Evolutionary conservation across 2,888 invertebrate genomes (phyloP), one percentile per base, ranked within the genome.

Genomic region (Cheilosia variabilis): DNA sequence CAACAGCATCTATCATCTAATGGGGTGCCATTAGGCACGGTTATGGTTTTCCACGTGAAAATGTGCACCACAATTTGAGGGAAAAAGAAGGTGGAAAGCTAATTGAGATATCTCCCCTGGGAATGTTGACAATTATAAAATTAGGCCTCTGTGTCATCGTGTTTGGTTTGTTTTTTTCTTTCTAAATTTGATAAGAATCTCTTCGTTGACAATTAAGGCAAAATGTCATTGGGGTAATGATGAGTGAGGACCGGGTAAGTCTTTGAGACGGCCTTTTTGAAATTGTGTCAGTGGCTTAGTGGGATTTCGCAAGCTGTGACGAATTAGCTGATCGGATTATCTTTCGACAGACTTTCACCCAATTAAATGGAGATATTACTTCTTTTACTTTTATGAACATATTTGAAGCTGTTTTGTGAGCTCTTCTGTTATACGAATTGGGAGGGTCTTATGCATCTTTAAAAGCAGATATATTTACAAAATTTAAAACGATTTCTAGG

Each of bases 1-100:
- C 27, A 31, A 2, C 34, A 31, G 9, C 31, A 9, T 31, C 31
- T 31, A 9, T 31, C 31, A 41, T 60, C 53, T 79, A 75, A 84
- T 76, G 69, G 75, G 34, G 22, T 50, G 53, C 31, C 60, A 80
- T 84, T 84, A 71, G 75, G 60, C 65, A 84, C 43, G 84, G 69
- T 60, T 55, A 22, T 69, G 73, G 4, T 50, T 65, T 76, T 27
- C 22, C 31, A 19, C 13, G 43, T 31, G 41, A 41, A 37, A 17
- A 24, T 57, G 19, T 52, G 15, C 34, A 4, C 15, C 22, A 10
- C 27, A 52, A 27, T 24, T 2, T 22, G 15, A 24, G 19, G 7
- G 22, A 6, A 5, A 27, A 58, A 6, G 10, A 55, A 17, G 17
- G 13, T 27, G 13, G 9, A 34, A 19, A n/a, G 15, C 4, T 6